phyloP scores from a whole-genome alignment of 2,797 vertebrate genomes.

The Labeo calbasu region DNA sequence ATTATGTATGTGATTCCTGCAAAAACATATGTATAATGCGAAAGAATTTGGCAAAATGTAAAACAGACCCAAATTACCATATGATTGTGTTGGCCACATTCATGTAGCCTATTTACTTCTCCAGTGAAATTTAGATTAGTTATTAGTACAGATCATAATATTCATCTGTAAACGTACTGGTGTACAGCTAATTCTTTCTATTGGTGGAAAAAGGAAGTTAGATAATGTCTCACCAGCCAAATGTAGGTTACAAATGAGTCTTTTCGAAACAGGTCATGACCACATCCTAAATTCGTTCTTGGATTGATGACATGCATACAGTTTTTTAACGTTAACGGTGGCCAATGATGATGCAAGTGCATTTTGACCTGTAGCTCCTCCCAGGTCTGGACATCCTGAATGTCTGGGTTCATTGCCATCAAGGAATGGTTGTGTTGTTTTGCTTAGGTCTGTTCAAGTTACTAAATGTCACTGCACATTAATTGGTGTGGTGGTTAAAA shows the following conservation, averaged over 20 bases:
- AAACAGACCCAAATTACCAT: not conserved
- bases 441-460: not conserved
- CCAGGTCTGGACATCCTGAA: not conserved
- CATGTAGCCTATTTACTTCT: not conserved
- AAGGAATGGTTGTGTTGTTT: not conserved
- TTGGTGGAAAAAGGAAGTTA: not conserved
- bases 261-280: not conserved
- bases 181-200: not conserved
- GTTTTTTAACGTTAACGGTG: not conserved
- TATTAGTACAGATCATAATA: not conserved
- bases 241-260: constrained; percentile 3
- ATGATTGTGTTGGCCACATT: not conserved
- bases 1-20: not conserved
- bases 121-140: not conserved
- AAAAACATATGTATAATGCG: not conserved
- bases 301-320: not conserved
- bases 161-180: not conserved
- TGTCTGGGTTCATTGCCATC: not conserved
- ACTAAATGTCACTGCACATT: not conserved
- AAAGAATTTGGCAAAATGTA: not conserved
- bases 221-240: not conserved
- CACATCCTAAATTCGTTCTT: constrained; percentile 8
- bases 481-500: not conserved
- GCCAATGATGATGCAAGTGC: not conserved
- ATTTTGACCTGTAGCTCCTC: not conserved